Conservation (phyloP, 2,113 vertebrate species). For the Poecile atricapillus region DNA sequence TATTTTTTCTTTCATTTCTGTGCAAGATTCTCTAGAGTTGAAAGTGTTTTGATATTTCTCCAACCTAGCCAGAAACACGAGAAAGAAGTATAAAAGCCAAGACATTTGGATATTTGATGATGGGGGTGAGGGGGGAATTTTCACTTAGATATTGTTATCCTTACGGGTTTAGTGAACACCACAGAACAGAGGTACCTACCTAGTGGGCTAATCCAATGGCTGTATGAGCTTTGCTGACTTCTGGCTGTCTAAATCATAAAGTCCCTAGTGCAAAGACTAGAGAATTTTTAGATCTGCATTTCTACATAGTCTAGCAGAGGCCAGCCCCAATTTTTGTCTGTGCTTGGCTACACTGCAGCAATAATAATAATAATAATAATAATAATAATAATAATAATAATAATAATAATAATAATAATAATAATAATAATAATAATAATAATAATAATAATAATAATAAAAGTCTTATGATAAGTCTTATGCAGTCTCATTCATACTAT, state of each 20-base stretch:
- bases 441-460: background rate
- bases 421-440: background rate
- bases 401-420: background rate
- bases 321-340: background rate
- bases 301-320: background rate
- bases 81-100: background rate
- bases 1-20: background rate
- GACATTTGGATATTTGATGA: background rate
- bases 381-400: background rate
- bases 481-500: background rate
- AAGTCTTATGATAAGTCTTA: background rate
- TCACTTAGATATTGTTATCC: background rate
- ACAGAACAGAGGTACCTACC: background rate
- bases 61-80: background rate
- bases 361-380: background rate
- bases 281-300: background rate
- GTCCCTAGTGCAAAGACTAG: background rate
- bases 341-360: background rate
- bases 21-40: background rate
- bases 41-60: background rate
- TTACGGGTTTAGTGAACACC: background rate
- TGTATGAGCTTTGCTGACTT: background rate
- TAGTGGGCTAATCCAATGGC: background rate
- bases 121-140: fast-evolving
- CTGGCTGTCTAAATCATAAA: background rate